phyloP scores from a whole-genome alignment of 2,888 invertebrate genomes.

The Peribatodes rhomboidaria region DNA sequence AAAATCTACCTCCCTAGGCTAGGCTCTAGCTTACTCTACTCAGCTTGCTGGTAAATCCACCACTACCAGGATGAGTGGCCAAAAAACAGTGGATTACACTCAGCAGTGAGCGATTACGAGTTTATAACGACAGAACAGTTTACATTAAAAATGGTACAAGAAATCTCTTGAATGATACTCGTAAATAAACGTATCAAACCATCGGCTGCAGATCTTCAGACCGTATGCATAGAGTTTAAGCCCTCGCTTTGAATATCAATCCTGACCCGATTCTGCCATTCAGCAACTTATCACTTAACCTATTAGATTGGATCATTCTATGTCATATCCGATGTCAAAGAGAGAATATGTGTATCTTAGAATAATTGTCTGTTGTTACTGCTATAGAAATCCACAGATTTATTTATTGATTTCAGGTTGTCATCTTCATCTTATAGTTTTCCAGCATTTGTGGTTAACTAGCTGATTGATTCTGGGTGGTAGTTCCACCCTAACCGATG shows the following conservation, averaged over 20 bases:
- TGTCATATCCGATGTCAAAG: slow-evolving; percentile 16
- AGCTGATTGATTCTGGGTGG: no score
- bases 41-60: no score
- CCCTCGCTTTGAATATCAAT: slow-evolving; percentile 12
- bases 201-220: background rate
- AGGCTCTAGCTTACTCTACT: no score
- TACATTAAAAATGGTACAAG: no score
- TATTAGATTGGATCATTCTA: slow-evolving; percentile 1
- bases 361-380: background rate
- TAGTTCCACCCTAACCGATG: no score
- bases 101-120: no score
- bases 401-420: background rate
- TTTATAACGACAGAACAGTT: no score
- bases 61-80: no score
- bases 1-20: no score
- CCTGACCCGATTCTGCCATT: no score
- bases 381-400: background rate
- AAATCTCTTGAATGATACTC: background rate
- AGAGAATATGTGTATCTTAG: background rate
- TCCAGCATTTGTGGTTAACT: no score
- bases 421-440: background rate
- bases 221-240: slow-evolving; percentile 10
- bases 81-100: no score
- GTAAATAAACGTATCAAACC: background rate
- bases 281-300: slow-evolving; percentile 18